A percentile compares a stretch with the other conserved stretches of the same genome.
These are phyloP conservation scores for Furnarius figulus DNA, from an alignment of 2,113 vertebrate species.

Conservation along the genomic window DNA sequence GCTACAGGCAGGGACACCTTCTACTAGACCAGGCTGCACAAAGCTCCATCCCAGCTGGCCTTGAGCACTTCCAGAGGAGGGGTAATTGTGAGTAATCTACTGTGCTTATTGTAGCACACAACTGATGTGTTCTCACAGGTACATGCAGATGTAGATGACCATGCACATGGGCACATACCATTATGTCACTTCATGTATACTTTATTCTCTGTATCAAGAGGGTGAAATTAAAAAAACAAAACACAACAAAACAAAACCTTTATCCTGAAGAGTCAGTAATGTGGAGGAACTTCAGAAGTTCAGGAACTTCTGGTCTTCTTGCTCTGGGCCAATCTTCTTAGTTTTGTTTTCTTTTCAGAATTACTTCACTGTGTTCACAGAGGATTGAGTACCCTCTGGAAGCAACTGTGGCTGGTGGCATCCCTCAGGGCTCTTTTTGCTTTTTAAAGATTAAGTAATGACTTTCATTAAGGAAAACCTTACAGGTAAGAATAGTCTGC, in stretches of 20 bases:
- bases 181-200: neutral
- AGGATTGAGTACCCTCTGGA: neutral
- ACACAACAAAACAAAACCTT: neutral
- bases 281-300: neutral
- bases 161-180: accelerated
- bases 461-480: neutral
- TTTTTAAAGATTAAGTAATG: neutral
- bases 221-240: neutral
- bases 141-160: neutral
- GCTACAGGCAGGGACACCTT: neutral
- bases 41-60: neutral
- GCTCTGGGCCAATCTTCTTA: neutral
- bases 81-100: neutral
- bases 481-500: neutral
- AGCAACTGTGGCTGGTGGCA: neutral
- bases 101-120: neutral
- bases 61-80: neutral
- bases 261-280: neutral
- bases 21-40: neutral
- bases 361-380: neutral
- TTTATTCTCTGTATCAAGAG: neutral
- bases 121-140: neutral
- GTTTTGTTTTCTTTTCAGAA: neutral
- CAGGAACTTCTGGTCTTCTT: neutral
- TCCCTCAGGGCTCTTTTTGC: neutral